Evolutionary conservation across 1,140 invertebrate genomes (phyloP), one percentile per base, ranked within the genome.

Genomic region (Littorina saxatilis): DNA sequence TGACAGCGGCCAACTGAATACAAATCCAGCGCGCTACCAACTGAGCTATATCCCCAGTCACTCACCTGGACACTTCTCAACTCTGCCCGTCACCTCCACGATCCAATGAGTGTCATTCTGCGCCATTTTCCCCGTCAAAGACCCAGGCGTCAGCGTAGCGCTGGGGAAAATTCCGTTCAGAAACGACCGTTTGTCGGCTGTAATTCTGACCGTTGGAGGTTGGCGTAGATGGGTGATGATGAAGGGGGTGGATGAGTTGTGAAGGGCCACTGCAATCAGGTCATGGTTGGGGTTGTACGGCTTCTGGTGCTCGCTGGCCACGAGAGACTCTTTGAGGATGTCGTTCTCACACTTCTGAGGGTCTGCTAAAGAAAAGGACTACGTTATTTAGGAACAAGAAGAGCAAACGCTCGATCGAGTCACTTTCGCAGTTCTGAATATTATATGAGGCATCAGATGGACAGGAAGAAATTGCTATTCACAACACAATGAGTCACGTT

Each of bases 31-130:
- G n/a, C n/a, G n/a, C n/a, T n/a, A n/a, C n/a, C n/a, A n/a, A n/a
- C n/a, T n/a, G n/a, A n/a, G n/a, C n/a, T n/a, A n/a, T n/a, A n/a
- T n/a, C n/a, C n/a, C n/a, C n/a, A n/a, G n/a, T n/a, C n/a, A 75
- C 70, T 61, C 82, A 86, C 88, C 88, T 80, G 88, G 88, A 80
- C 88, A 89, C 1, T 80, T 66, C 35, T 81, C 52, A 9, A 86
- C 73, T n/a, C 58, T 72, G 35, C 86, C 88, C 3, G 73, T 76
- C n/a, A 87, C 73, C 39, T 80, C 76, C n/a, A 88, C 72, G 20
- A 84, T 17, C 88, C 87, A 88, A 43, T 88, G 88, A 20, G 85
- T 79, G 35, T 58, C 66, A 75, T 88, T 88, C 52, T 89, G 84
- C 35, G 52, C 72, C 43, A 89, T 80, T 23, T 84, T 79, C n/a